Evolutionary conservation across 2,113 vertebrate species (phyloP), one percentile per base, ranked within the genome.

Genomic region (Chamaetylas fuelleborni): DNA sequence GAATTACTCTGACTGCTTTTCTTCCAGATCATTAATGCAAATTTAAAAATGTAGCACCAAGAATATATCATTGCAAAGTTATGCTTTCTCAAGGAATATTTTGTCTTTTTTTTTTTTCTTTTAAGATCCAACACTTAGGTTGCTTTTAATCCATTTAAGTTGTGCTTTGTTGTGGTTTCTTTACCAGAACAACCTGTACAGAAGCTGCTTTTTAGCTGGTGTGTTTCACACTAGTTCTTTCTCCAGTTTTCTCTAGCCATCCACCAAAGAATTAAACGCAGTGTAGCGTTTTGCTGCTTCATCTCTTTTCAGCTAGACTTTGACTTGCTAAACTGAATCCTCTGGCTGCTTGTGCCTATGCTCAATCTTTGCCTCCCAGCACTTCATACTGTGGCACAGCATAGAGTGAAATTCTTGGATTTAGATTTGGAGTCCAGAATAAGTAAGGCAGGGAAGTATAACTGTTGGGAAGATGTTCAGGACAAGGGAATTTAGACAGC

Each of bases 11-110:
- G 12, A 42, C 86, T 78, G 33, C 38, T 77, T 92, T 88, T 86
- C 86, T 90, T 90, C 24, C 47, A 88, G 58, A 58, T 92, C 62
- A 58, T 90, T 92, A 87, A 80, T 86, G 64, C 45, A 90, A 83
- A 62, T 71, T 56, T 71, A 36, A 92, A 87, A 83, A 62, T 47
- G 29, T 42, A 88, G n/a, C 64, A 90, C 9, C 14, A 93, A 47
- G 58, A 81, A 92, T 57, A 61, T 42, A 70, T 73, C 2, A 82
- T 18, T 77, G 58, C 0, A 6, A 91, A 85, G 50, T 88, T 74
- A 36, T 5, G 2, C 62, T 93, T 82, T 81, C 79, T 56, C 57
- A 54, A 65, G 61, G n/a, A 69, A 61, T 82, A 42, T 60, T n/a
- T 45, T 72, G 13, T 48, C 9, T 16, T 19, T 60, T 57, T 71